These are phyloP conservation scores for Philereme transversata DNA, from an alignment of 2,888 invertebrate genomes.

Conservation along the genomic window DNA sequence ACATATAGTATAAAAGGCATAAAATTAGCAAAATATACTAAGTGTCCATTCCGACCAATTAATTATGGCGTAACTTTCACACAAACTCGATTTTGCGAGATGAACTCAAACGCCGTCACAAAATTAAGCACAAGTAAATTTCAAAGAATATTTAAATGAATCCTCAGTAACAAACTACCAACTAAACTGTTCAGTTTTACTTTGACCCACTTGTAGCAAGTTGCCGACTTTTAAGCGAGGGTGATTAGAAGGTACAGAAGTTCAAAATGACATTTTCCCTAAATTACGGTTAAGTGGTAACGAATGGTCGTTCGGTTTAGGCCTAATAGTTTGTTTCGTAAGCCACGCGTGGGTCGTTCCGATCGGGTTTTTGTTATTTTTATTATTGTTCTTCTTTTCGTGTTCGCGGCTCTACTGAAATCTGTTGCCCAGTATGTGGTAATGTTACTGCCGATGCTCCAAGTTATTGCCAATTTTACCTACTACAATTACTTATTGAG, in stretches of 20 bases:
- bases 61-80: constrained; percentile 20
- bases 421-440: constrained; percentile 4
- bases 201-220: constrained; percentile 36
- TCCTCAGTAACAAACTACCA: constrained; percentile 32
- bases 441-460: constrained; percentile 3
- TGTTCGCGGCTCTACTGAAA: not conserved
- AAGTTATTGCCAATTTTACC: too few species aligned
- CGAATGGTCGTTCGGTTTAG: constrained; percentile 27
- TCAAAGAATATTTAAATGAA: constrained; percentile 39
- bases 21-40: not conserved
- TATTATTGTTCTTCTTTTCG: constrained; percentile 18
- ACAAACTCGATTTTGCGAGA: constrained; percentile 26
- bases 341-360: constrained; percentile 18
- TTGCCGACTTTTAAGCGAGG: constrained; percentile 36
- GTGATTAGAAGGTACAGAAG: constrained; percentile 35
- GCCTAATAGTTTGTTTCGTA: constrained; percentile 32
- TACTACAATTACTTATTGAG: too few species aligned
- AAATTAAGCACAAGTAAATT: constrained; percentile 34
- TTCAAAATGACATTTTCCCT: constrained; percentile 36
- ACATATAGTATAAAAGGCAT: too few species aligned
- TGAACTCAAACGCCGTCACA: constrained; percentile 29
- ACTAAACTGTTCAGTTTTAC: constrained; percentile 39
- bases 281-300: constrained; percentile 33
- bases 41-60: not conserved
- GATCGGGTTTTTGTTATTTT: constrained; percentile 19